Conservation (phyloP, 2,888 invertebrate genomes). For the Drosophila atripex region DNA sequence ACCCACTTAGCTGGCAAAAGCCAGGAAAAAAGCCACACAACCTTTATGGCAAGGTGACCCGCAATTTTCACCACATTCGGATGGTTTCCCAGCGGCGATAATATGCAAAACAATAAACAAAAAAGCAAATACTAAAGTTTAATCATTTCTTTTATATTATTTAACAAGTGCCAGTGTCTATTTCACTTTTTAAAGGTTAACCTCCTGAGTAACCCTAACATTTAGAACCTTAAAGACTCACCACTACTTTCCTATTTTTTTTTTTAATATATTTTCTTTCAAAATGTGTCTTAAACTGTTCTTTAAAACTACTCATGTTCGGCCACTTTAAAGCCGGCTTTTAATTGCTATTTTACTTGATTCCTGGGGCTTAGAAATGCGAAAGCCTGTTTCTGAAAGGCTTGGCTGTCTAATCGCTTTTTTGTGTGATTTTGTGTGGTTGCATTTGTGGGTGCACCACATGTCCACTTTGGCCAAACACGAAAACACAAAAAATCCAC, state of each 20-base stretch:
- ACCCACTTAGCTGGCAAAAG: constrained; percentile 32
- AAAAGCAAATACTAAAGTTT: constrained; percentile 5
- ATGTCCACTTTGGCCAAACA: constrained; percentile 4
- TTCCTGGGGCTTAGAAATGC: constrained; percentile 9
- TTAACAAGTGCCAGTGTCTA: not conserved
- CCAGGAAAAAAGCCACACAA: constrained; percentile 19
- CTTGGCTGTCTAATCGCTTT: constrained; percentile 62
- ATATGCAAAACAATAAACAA: constrained; percentile 6
- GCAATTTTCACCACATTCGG: constrained; percentile 63
- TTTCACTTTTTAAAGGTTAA: not conserved
- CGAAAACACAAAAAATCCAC: constrained; percentile 2
- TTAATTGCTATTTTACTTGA: not conserved
- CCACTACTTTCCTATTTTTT: too few species aligned
- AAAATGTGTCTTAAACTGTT: too few species aligned
- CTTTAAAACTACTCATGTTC: too few species aligned
- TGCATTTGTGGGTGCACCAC: constrained; percentile 62
- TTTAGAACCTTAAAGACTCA: too few species aligned
- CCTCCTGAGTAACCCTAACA: too few species aligned
- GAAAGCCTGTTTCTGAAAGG: constrained; percentile 40
- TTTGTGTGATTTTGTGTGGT: constrained; percentile 71
- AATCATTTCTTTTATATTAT: constrained; percentile 17
- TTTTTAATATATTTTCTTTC: too few species aligned
- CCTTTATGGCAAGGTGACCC: constrained; percentile 58
- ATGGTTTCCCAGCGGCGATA: constrained; percentile 52
- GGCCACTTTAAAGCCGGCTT: not conserved